These are phyloP conservation scores for Cryptomyrus ogoouensis DNA, from an alignment of 2,113 vertebrate genomes.

Conservation along the genomic window DNA sequence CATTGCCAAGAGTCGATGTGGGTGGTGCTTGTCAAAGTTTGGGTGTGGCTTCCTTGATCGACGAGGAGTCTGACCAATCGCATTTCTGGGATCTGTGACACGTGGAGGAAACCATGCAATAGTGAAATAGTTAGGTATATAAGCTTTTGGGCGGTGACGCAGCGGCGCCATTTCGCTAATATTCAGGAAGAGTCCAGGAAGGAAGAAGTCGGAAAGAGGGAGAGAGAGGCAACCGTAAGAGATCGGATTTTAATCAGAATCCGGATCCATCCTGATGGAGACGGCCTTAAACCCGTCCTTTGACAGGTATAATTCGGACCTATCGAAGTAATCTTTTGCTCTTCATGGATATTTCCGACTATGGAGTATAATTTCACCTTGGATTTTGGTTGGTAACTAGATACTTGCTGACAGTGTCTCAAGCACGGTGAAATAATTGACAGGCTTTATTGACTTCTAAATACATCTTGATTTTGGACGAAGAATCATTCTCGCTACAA, in stretches of 20 bases:
- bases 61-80: neutral
- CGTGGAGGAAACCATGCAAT: slow-evolving; percentile 8
- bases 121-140: neutral
- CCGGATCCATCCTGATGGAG: slow-evolving; percentile 57
- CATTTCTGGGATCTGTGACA: neutral
- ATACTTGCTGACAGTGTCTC: neutral
- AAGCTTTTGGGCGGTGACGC: slow-evolving; percentile 4
- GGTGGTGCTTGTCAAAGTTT: neutral
- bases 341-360: slow-evolving; percentile 10
- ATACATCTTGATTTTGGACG: neutral
- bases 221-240: neutral
- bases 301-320: slow-evolving; percentile 55
- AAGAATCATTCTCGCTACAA: neutral
- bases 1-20: neutral
- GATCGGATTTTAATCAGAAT: slow-evolving; percentile 25
- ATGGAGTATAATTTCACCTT: neutral
- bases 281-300: slow-evolving; percentile 53
- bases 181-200: neutral
- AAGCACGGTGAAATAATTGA: slow-evolving; percentile 3
- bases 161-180: slow-evolving; percentile 19
- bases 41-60: slow-evolving; percentile 11
- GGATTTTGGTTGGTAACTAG: neutral
- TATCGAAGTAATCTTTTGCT: neutral
- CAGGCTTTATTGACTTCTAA: neutral
- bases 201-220: neutral